Evolutionary conservation across 1,140 invertebrate genomes (phyloP).

Genomic region (Leptopilina boulardi): DNA sequence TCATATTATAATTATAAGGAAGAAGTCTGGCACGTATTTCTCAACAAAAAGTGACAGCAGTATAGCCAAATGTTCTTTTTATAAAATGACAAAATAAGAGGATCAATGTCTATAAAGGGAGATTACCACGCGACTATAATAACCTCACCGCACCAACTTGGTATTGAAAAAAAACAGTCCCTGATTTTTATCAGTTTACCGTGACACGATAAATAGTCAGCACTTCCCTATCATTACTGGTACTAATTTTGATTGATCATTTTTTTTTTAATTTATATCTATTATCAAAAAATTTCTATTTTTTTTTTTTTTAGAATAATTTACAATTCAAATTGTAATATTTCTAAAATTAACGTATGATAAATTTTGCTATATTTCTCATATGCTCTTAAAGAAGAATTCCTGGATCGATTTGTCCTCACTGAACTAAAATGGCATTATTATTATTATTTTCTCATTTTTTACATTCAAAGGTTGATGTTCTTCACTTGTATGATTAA

Average conservation of each 20-base stretch:
- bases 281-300: too few relatives aligned
- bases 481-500: conserved; percentile 42
- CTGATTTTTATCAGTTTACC: conserved; percentile 64
- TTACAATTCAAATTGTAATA: background rate
- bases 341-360: background rate
- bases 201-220: conserved; percentile 61
- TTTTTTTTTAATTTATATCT: background rate
- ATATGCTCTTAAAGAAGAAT: background rate
- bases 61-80: background rate
- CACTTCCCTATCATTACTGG: conserved; percentile 56
- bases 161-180: conserved; percentile 57
- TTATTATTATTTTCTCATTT: background rate
- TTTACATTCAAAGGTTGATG: conserved; percentile 4
- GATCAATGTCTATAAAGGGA: conserved; percentile 16
- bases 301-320: background rate
- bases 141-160: conserved; percentile 52
- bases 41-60: conserved; percentile 26
- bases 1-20: conserved; percentile 36
- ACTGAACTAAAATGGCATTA: conserved; percentile 4
- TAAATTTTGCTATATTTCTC: background rate
- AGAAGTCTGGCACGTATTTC: conserved; percentile 6
- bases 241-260: conserved; percentile 54
- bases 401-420: conserved; percentile 10
- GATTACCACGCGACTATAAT: conserved; percentile 14
- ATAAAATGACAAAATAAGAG: conserved; percentile 44